Evolutionary conservation across 2,797 vertebrate genomes (phyloP), one percentile per base, ranked within the genome.

Genomic region (Sebastes matsubarae): DNA sequence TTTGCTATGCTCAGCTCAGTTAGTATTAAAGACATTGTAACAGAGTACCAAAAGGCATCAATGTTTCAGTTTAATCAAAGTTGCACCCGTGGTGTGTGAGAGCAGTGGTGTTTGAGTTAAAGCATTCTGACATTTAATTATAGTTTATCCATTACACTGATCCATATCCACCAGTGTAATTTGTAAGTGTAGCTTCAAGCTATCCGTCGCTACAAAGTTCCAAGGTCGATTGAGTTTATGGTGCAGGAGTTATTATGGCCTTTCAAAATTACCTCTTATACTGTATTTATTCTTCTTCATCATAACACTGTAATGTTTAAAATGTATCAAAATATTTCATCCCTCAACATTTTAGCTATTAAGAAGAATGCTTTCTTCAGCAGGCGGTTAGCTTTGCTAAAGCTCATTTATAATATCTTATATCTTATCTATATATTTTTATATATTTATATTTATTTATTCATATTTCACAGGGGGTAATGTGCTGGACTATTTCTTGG

Each of bases 111-210:
- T 66, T 65, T 59, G 4, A 60, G n/a, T 34, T 59, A 42, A 18
- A 64, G 59, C n/a, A 32, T 50, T 58, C 42, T 80, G 81, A 75
- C 67, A 80, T 83, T 75, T 80, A 84, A 86, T 80, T 82, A 83
- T n/a, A 80, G 50, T 80, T 80, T 70, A 76, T 69, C 76, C 74
- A 77, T 88, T 34, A 52, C n/a, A 36, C 57, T 66, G 72, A 83
- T 85, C 54, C 32, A 79, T 77, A 87, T 67, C 57, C 74, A 72
- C 61, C 36, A 66, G 25, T 25, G 52, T 75, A 57, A 80, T 82
- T 80, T 78, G 22, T 34, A 27, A 61, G 25, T 20, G 4, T 57
- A 5, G 77, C 81, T 80, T 54, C 27, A 29, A 74, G 72, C 55
- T 30, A 61, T 57, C 32, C 22, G 10, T 11, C 7, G 32, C 30